phyloP scores from a whole-genome alignment of 2,113 vertebrate species.

The Tupaia chinensis region DNA sequence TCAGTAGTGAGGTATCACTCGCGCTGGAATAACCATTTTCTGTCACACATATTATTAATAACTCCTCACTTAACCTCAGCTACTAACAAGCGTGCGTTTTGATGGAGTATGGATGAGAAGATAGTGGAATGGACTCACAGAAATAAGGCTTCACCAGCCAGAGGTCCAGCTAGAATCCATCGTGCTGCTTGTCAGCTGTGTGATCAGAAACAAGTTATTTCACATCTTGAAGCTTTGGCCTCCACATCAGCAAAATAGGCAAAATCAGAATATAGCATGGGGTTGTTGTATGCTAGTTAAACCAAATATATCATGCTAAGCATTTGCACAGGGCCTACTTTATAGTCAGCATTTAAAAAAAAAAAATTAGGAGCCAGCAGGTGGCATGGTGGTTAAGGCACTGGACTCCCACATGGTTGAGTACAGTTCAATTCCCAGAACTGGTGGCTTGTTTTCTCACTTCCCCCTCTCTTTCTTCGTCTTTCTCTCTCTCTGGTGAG shows the following conservation, averaged over 20 bases:
- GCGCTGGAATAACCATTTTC: not conserved
- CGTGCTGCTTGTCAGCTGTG: not conserved
- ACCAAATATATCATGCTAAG: not conserved
- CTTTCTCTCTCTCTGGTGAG: too few relatives aligned
- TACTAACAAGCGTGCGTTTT: not conserved
- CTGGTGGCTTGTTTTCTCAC: too few relatives aligned
- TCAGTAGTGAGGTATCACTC: not conserved
- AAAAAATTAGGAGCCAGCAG: not conserved
- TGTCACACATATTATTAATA: not conserved
- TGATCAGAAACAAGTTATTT: not conserved
- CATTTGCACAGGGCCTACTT: not conserved
- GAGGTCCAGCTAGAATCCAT: not conserved
- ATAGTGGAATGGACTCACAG: rapidly evolving
- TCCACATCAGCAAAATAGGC: slow-evolving; percentile 8
- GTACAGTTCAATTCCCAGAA: too few relatives aligned
- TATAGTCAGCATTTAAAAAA: not conserved
- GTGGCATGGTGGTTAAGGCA: too few relatives aligned
- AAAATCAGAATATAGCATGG: not conserved
- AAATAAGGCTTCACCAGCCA: rapidly evolving
- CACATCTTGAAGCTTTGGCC: not conserved
- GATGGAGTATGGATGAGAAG: not conserved
- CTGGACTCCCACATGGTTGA: too few relatives aligned
- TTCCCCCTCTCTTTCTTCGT: too few relatives aligned
- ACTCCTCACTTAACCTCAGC: not conserved
- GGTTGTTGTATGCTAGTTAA: not conserved